Percentiles rank a stretch among this genome's conserved stretches.
Conservation (phyloP, 2,797 vertebrate genomes). For the Hippocampus kuda region DNA sequence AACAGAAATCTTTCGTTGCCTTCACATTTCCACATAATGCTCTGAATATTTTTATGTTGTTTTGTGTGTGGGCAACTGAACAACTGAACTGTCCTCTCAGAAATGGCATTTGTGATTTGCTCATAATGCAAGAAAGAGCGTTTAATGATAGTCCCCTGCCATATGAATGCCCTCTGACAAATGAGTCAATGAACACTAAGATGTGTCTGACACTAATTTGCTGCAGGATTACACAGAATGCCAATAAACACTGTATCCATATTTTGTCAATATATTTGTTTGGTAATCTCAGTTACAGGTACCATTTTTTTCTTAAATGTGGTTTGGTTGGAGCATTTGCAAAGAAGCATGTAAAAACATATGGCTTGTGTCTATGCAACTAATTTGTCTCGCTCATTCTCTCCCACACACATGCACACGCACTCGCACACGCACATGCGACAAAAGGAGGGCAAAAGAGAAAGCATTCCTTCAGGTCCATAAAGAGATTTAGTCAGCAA, state of each 20-base stretch:
- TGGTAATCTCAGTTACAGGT: neutral
- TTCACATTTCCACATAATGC: neutral
- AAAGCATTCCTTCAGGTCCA: neutral
- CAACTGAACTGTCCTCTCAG: slow-evolving; percentile 12
- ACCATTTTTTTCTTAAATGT: no score
- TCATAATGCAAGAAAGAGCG: neutral
- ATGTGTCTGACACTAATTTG: slow-evolving; percentile 29
- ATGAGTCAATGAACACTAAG: slow-evolving; percentile 34
- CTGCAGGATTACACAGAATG: slow-evolving; percentile 27
- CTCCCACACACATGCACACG: slow-evolving; percentile 6
- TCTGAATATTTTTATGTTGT: slow-evolving; percentile 11
- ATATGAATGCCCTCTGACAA: slow-evolving; percentile 25
- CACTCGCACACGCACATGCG: slow-evolving; percentile 2
- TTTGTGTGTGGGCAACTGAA: slow-evolving; percentile 2
- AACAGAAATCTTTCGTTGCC: slow-evolving; percentile 6
- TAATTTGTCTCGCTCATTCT: neutral
- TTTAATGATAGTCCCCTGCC: slow-evolving; percentile 2
- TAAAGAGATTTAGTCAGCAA: neutral
- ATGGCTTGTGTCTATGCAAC: neutral
- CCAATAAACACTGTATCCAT: neutral
- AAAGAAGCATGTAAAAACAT: neutral
- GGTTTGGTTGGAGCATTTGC: neutral
- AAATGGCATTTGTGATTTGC: slow-evolving; percentile 9
- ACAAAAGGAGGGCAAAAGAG: neutral
- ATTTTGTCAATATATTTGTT: neutral